Percentiles rank a stretch among this genome's conserved stretches.
phyloP scores from a whole-genome alignment of 2,113 vertebrate species.

The Pelecanoides urinatrix region DNA sequence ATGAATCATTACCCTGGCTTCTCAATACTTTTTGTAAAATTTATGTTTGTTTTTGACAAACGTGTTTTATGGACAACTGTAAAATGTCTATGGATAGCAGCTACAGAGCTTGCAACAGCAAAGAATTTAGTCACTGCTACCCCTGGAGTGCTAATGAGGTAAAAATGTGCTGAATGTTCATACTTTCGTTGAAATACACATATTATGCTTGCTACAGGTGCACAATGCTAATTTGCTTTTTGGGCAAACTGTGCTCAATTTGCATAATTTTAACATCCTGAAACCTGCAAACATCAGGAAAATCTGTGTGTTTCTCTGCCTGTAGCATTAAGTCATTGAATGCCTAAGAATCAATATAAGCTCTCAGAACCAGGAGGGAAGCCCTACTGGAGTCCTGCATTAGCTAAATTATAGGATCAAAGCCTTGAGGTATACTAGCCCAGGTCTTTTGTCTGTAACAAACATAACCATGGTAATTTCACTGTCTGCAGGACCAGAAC shows the following conservation, averaged over 20 bases:
- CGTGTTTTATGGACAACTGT: neutral
- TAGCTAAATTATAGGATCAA: slow-evolving; percentile 25
- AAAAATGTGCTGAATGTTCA: slow-evolving; percentile 66
- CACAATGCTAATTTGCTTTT: slow-evolving; percentile 61
- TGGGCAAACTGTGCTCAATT: slow-evolving; percentile 43
- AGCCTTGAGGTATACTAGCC: neutral
- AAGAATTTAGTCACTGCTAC: slow-evolving; percentile 34
- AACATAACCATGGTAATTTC: neutral
- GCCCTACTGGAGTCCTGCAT: neutral
- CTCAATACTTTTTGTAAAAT: neutral
- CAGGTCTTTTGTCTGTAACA: neutral
- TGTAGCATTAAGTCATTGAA: slow-evolving; percentile 30
- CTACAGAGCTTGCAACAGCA: neutral
- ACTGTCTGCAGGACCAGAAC: neutral
- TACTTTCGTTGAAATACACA: slow-evolving; percentile 6
- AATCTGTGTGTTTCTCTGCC: slow-evolving; percentile 42
- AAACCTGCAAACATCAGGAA: slow-evolving; percentile 59
- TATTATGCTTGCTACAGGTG: slow-evolving; percentile 56
- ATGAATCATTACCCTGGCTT: neutral
- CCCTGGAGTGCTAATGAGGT: slow-evolving; percentile 52
- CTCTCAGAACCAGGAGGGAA: neutral
- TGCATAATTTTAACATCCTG: slow-evolving; percentile 57
- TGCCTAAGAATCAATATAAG: neutral
- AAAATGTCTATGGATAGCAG: neutral
- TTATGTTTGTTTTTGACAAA: slow-evolving; percentile 19